These are phyloP conservation scores for Lucilia sericata DNA, from an alignment of 1,140 invertebrate genomes.

Conservation along the genomic window DNA sequence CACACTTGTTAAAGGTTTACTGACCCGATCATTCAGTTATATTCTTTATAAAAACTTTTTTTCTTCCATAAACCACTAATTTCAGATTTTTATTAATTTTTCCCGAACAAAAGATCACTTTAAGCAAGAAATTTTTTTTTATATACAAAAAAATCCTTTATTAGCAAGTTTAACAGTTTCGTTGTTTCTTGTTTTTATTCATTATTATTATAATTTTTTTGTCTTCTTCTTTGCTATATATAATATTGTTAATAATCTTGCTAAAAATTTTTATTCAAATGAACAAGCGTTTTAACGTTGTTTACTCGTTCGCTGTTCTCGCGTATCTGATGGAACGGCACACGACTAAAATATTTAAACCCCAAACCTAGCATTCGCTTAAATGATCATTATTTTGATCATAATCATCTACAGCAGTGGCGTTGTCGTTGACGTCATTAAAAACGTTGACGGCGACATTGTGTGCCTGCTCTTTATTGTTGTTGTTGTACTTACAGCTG, in stretches of 20 bases:
- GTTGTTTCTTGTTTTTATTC: background rate
- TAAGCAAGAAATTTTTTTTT: no score
- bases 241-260: background rate
- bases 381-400: conserved; percentile 34
- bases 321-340: conserved; percentile 48
- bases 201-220: background rate
- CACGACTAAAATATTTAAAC: conserved; percentile 38
- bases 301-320: conserved; percentile 47
- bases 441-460: background rate
- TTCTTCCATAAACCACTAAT: no score
- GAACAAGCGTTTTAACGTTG: conserved; percentile 37
- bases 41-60: no score
- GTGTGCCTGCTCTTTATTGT: background rate
- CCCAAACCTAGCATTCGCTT: background rate
- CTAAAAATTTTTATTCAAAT: background rate
- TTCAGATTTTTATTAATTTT: no score
- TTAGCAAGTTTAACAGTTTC: background rate
- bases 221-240: background rate
- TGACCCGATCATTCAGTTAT: no score
- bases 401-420: conserved; percentile 4
- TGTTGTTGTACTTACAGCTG: conserved; percentile 29
- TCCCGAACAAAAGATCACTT: background rate
- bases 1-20: no score
- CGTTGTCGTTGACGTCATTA: conserved; percentile 22
- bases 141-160: background rate